Base-by-base conservation (phyloP, 2,113 vertebrate species). In the Spheniscus mendiculus region DNA sequence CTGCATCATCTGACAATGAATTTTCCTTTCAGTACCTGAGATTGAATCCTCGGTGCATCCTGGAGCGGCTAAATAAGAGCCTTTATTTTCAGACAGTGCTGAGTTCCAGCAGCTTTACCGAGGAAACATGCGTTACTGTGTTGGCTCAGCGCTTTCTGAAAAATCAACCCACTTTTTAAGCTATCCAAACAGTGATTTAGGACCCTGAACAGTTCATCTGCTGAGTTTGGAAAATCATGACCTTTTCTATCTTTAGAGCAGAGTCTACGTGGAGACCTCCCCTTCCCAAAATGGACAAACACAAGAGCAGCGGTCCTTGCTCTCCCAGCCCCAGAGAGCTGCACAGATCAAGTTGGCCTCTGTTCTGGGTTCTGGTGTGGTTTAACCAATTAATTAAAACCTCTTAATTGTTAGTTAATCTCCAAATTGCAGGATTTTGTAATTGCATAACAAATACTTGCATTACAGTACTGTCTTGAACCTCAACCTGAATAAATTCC, bases 161-260 rank as follows among this genome's bases (percentile, higher is more conserved):
- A 93, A 91, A 83, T 83, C 66, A 91, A 69, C 70, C 62, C 58
- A 53, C 49, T 91, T 95, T 80, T 85, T 77, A 83, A 95, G 22
- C 78, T 83, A 61, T 76, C 56, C 76, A 61, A 66, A 84, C 86
- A 91, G 62, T 88, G 89, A 88, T 95, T 96, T 97, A 95, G 81
- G 82, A 94, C 92, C 90, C 92, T 94, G 87, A 89, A 86, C 78
- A 66, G 85, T 94, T 85, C 84, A 90, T 62, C 88, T 85, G 92
- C 93, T 73, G 93, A 90, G 82, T 82, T 88, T 94, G 95, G 97
- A 97, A 95, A 97, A 94, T 86, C 53, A 12, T 97, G 97, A 97
- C 97, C 97, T 97, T 93, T 97, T 94, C 96, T 96, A 97, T 97
- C 73, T 97, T 95, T 95, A 93, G 96, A 94, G 84, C 78, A 65